phyloP scores from a whole-genome alignment of 2,113 vertebrate species.

The Pandion haliaetus region DNA sequence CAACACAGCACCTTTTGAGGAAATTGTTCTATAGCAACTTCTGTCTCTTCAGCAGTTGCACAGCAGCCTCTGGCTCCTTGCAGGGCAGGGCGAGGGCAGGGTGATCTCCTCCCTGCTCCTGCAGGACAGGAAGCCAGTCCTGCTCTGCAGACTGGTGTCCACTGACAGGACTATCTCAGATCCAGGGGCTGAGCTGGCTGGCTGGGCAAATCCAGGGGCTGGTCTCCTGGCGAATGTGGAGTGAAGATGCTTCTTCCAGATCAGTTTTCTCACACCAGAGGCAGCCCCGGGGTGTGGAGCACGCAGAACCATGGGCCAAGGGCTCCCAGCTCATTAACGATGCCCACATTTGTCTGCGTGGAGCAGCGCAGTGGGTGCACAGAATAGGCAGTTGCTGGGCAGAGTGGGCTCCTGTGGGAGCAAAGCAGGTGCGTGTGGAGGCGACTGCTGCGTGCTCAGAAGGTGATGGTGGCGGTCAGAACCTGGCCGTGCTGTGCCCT shows the following conservation, averaged over 20 bases:
- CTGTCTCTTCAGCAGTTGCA: neutral
- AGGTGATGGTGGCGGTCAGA: rapidly evolving
- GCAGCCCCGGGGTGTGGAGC: neutral
- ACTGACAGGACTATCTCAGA: neutral
- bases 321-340: neutral
- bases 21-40: neutral
- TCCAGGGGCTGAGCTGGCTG: neutral
- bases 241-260: neutral
- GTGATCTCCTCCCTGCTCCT: neutral
- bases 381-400: neutral
- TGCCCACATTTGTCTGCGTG: rapidly evolving
- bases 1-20: neutral
- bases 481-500: neutral
- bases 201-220: neutral
- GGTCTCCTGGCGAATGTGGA: neutral
- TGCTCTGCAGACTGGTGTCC: neutral
- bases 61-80: neutral
- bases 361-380: neutral
- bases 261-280: neutral
- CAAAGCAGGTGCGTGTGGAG: too few relatives aligned
- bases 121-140: neutral
- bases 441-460: rapidly evolving
- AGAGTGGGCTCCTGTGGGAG: neutral
- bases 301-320: neutral
- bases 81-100: neutral